These are phyloP conservation scores for Serilophus lunatus DNA, from an alignment of 2,113 vertebrate genomes.

Conservation along the genomic window DNA sequence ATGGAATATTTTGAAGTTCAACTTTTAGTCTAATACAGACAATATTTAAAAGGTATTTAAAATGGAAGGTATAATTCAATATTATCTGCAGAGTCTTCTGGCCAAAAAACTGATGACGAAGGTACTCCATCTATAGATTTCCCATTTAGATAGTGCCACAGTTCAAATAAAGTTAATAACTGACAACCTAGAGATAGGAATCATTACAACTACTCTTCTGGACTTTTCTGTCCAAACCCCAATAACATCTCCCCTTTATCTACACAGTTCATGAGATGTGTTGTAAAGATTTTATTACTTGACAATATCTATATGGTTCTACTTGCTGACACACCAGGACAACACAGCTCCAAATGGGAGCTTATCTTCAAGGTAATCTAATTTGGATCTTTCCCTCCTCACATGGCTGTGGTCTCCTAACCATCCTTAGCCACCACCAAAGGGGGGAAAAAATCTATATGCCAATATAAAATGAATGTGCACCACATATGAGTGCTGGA, in stretches of 20 bases:
- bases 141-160: neutral
- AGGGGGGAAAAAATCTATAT: neutral
- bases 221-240: neutral
- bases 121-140: neutral
- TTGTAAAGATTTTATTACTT: conserved; percentile 50
- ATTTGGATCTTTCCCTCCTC: neutral
- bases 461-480: neutral
- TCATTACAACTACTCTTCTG: neutral
- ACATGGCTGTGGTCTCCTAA: neutral
- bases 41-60: neutral
- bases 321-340: conserved; percentile 13
- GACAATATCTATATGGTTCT: neutral
- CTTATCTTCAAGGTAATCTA: neutral
- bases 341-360: neutral
- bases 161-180: neutral
- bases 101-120: neutral
- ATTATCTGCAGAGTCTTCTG: neutral
- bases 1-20: neutral
- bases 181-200: neutral
- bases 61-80: neutral
- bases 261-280: neutral
- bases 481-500: neutral
- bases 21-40: neutral
- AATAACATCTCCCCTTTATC: neutral
- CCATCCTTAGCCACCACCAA: neutral